Percentiles rank a stretch among this genome's conserved stretches.
phyloP scores from a whole-genome alignment of 1,140 invertebrate species.

The Chionoecetes opilio region DNA sequence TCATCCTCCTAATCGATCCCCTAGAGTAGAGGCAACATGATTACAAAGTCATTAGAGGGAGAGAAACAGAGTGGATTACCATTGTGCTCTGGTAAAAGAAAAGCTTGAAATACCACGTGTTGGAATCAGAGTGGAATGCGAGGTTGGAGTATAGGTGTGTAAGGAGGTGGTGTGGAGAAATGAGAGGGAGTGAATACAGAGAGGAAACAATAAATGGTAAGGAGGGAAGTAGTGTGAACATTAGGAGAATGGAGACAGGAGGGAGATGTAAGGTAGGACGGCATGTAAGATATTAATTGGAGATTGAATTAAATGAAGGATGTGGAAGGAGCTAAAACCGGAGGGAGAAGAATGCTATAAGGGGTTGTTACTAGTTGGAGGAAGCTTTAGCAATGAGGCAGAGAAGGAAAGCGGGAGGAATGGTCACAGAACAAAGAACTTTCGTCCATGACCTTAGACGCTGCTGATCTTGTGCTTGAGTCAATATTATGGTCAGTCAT shows the following conservation, averaged over 20 bases:
- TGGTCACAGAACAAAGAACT: no score
- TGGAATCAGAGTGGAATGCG: background rate
- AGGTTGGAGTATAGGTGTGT: background rate
- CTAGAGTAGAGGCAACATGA: background rate
- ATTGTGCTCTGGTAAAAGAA: background rate
- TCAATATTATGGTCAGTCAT: background rate
- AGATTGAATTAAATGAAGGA: no score
- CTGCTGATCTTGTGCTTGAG: no score
- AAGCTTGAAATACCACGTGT: background rate
- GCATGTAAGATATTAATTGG: no score
- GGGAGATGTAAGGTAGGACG: background rate
- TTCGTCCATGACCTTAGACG: no score
- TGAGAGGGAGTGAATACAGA: background rate
- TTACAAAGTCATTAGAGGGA: background rate
- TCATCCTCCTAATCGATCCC: slow-evolving; percentile 5
- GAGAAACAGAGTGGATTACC: background rate
- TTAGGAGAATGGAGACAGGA: background rate
- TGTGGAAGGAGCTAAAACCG: background rate
- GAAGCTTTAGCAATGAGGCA: background rate
- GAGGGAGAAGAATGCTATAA: no score
- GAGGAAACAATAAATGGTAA: background rate
- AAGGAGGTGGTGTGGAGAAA: background rate
- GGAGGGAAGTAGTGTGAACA: background rate
- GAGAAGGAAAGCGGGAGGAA: background rate
- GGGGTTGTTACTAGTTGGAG: no score